A percentile compares a stretch with the other conserved stretches of the same genome.
phyloP scores from a whole-genome alignment of 2,113 vertebrate species.

The Psittacula cyanocephala region DNA sequence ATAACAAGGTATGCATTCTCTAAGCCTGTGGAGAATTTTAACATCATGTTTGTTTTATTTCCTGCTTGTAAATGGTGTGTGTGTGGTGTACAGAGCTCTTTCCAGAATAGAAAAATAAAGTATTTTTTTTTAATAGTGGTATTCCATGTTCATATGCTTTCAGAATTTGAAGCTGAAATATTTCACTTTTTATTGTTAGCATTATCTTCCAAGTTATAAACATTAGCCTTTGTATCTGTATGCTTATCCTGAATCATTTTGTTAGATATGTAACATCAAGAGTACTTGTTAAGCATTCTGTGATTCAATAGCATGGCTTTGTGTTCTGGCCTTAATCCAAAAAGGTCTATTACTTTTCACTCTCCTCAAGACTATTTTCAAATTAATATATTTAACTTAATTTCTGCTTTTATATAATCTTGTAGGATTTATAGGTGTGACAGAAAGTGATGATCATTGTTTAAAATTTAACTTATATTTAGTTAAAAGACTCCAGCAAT shows the following conservation, averaged over 20 bases:
- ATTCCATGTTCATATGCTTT: neutral
- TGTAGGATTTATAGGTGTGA: neutral
- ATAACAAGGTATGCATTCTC: neutral
- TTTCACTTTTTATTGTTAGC: neutral
- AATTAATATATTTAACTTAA: neutral
- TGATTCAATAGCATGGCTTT: neutral
- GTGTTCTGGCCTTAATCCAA: neutral
- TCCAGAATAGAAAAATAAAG: neutral
- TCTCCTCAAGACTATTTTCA: neutral
- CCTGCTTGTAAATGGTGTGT: neutral
- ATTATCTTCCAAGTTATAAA: neutral
- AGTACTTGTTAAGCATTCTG: neutral
- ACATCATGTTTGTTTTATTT: neutral
- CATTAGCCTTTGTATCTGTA: neutral
- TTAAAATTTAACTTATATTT: neutral
- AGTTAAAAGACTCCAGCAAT: neutral
- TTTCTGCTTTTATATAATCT: neutral
- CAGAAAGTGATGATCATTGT: neutral
- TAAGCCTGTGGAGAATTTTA: neutral
- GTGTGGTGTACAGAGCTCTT: neutral
- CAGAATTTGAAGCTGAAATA: neutral
- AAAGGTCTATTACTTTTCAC: neutral
- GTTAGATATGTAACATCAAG: neutral
- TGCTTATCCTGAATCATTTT: conserved; percentile 5
- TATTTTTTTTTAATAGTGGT: neutral